These are phyloP conservation scores for Silvanus unidentatus DNA, from an alignment of 2,888 invertebrate species.

Conservation along the genomic window DNA sequence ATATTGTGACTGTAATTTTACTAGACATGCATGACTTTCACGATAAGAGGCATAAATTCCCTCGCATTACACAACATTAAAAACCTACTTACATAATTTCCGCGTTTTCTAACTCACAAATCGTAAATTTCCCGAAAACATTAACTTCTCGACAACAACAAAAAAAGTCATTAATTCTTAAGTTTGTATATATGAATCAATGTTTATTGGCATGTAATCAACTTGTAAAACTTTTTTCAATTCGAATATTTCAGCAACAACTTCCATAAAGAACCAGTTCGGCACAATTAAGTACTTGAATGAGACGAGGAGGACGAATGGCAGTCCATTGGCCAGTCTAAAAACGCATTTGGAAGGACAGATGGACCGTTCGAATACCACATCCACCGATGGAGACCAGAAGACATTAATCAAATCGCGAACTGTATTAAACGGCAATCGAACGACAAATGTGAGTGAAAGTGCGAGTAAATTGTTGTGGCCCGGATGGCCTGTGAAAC, in stretches of 20 bases:
- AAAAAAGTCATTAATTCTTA: too few species aligned
- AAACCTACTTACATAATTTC: too few species aligned
- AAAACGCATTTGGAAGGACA: slow-evolving; percentile 12
- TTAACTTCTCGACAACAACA: too few species aligned
- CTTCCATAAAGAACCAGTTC: slow-evolving; percentile 5
- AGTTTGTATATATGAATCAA: not conserved
- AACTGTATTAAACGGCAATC: slow-evolving; percentile 8
- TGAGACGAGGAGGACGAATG: slow-evolving; percentile 4
- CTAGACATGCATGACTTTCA: too few species aligned
- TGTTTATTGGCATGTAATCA: slow-evolving; percentile 1
- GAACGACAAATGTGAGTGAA: slow-evolving; percentile 10
- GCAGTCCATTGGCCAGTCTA: slow-evolving; percentile 10
- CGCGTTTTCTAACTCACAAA: too few species aligned
- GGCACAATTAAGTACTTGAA: slow-evolving; percentile 14
- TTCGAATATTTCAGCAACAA: too few species aligned
- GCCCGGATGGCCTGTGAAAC: slow-evolving; percentile 87
- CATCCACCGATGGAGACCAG: not conserved
- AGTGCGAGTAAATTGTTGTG: slow-evolving; percentile 16
- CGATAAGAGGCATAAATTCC: too few species aligned
- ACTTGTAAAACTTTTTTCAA: too few species aligned
- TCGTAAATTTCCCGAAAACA: too few species aligned
- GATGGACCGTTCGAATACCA: not conserved
- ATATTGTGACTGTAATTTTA: too few species aligned
- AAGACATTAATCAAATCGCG: slow-evolving; percentile 1
- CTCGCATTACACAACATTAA: too few species aligned